These are phyloP conservation scores for Bombus consobrinus DNA, from an alignment of 1,140 invertebrate species.

Conservation along the genomic window DNA sequence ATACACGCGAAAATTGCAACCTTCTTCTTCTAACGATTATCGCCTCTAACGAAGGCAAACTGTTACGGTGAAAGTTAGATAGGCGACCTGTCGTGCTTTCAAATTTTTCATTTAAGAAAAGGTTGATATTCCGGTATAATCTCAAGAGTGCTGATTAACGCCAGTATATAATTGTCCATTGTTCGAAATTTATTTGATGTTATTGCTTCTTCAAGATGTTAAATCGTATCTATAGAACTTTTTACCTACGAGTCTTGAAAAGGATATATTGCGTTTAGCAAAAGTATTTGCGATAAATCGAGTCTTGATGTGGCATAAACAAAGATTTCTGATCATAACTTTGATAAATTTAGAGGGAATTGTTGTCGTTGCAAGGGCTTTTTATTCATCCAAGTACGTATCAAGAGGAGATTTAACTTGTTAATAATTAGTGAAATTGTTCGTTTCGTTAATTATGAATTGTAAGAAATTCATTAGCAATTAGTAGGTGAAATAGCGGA, in stretches of 20 bases:
- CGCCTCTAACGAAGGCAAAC: conserved; percentile 3
- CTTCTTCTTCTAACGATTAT: conserved; percentile 65
- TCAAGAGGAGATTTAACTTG: background rate
- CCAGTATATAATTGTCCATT: too few species aligned
- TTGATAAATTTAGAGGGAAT: too few species aligned
- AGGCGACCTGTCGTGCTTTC: background rate
- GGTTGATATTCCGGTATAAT: background rate
- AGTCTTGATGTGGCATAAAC: too few species aligned
- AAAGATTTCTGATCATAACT: too few species aligned
- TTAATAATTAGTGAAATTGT: background rate
- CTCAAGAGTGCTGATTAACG: background rate
- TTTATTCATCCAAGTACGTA: too few species aligned
- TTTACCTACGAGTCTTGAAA: too few species aligned
- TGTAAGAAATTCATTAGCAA: background rate
- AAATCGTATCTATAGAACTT: too few species aligned
- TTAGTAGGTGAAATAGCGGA: background rate
- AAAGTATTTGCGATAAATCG: too few species aligned
- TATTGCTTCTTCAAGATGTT: too few species aligned
- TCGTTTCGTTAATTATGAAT: background rate
- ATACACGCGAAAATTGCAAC: conserved; percentile 40
- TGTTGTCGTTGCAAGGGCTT: too few species aligned
- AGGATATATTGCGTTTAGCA: too few species aligned
- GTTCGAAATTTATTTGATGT: too few species aligned
- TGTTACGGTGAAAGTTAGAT: background rate
- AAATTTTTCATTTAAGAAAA: background rate